Conservation (phyloP, 2,797 vertebrate species). For the Sebastes miniatus region DNA sequence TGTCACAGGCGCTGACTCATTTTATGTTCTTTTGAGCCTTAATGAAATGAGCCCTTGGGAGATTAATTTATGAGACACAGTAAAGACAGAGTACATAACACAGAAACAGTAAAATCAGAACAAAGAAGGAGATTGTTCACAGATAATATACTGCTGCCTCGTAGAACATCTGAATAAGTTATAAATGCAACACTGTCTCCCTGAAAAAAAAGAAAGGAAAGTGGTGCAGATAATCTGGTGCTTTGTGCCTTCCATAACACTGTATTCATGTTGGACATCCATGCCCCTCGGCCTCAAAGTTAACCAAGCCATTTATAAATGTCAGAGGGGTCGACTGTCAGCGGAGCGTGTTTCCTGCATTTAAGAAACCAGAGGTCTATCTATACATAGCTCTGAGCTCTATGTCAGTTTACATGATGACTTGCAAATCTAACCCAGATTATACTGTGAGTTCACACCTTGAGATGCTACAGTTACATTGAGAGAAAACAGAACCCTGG, state of each 20-base stretch:
- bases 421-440: constrained; percentile 13
- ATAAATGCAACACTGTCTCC: constrained; percentile 8
- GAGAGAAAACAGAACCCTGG: neutral
- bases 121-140: neutral
- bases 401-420: constrained; percentile 21
- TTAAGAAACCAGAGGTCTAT: constrained; percentile 20
- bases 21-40: neutral
- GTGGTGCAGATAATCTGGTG: constrained; percentile 6
- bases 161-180: constrained; percentile 14
- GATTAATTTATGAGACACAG: neutral
- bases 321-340: constrained; percentile 42
- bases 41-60: neutral
- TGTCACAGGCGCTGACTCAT: neutral
- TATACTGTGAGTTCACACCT: neutral
- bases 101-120: neutral
- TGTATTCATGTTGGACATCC: constrained; percentile 15
- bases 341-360: constrained; percentile 46
- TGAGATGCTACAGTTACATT: neutral
- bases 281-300: constrained; percentile 11
- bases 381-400: constrained; percentile 31
- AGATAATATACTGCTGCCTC: neutral
- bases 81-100: neutral
- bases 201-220: constrained; percentile 5
- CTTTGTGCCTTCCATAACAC: constrained; percentile 15
- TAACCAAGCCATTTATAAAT: constrained; percentile 46